These are phyloP conservation scores for Isichthys henryi DNA, from an alignment of 2,113 vertebrate species.

Conservation along the genomic window DNA sequence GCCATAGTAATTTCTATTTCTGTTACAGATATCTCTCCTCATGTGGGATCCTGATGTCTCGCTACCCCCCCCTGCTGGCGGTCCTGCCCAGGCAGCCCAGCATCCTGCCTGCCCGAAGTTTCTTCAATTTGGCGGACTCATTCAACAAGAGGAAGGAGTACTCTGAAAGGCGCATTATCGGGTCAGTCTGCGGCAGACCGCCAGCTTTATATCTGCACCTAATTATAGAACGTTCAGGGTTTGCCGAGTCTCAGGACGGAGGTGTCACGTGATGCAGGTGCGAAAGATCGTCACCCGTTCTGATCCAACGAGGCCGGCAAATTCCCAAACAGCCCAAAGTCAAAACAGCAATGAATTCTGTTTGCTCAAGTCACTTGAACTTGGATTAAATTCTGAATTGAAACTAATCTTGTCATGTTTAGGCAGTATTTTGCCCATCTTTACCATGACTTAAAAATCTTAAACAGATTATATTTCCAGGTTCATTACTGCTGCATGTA, in stretches of 20 bases:
- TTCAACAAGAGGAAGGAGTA: conserved; percentile 92
- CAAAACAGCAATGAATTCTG: background rate
- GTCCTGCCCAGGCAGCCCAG: conserved; percentile 22
- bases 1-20: background rate
- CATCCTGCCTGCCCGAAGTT: conserved; percentile 52
- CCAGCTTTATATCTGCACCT: background rate
- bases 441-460: background rate
- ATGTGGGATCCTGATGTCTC: conserved; percentile 82
- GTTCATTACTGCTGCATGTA: background rate
- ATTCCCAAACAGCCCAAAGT: background rate
- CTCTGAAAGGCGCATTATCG: conserved; percentile 90
- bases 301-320: background rate
- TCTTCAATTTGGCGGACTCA: conserved; percentile 78
- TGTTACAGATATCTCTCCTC: conserved; percentile 72
- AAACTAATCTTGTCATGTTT: background rate
- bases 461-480: background rate
- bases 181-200: conserved; percentile 52
- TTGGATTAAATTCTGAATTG: background rate
- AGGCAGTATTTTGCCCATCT: background rate
- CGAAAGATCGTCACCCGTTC: background rate
- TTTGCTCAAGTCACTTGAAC: background rate
- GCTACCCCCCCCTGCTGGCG: conserved; percentile 47
- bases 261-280: background rate
- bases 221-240: background rate
- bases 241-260: background rate